Conservation (phyloP, 2,797 vertebrate species). For the Malurus leucopterus region DNA sequence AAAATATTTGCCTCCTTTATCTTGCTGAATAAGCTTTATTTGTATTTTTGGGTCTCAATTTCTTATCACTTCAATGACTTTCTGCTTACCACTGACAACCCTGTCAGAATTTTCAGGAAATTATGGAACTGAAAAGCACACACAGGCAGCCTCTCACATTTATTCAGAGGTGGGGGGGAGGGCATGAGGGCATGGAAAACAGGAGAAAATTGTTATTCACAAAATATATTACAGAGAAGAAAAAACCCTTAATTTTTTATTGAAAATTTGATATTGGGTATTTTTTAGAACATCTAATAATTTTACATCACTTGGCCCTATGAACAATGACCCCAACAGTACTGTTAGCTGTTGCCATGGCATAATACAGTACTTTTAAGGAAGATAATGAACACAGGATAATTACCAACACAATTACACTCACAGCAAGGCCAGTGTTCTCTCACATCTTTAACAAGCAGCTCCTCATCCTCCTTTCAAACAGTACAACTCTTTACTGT, state of each 20-base stretch:
- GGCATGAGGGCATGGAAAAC: rapidly evolving
- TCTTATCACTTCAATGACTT: background rate
- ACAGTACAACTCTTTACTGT: background rate
- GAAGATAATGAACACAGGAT: background rate
- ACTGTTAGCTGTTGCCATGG: background rate
- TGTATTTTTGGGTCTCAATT: background rate
- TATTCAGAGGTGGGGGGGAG: rapidly evolving
- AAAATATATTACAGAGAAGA: background rate
- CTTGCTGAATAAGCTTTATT: background rate
- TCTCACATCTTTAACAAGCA: background rate
- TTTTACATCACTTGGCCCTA: background rate
- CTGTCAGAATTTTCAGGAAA: background rate
- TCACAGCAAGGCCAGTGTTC: background rate
- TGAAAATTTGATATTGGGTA: background rate
- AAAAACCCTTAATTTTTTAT: background rate
- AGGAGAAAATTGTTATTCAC: background rate
- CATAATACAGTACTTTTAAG: background rate
- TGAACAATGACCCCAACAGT: background rate
- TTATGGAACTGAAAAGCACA: background rate
- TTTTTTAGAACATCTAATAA: background rate
- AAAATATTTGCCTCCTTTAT: background rate
- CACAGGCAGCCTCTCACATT: background rate
- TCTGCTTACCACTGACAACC: background rate
- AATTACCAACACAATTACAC: conserved; percentile 1
- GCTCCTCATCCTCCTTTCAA: conserved; percentile 8